A percentile compares a stretch with the other conserved stretches of the same genome.
These are phyloP conservation scores for Epicauta chinensis DNA, from an alignment of 1,140 invertebrate species.

Conservation along the genomic window DNA sequence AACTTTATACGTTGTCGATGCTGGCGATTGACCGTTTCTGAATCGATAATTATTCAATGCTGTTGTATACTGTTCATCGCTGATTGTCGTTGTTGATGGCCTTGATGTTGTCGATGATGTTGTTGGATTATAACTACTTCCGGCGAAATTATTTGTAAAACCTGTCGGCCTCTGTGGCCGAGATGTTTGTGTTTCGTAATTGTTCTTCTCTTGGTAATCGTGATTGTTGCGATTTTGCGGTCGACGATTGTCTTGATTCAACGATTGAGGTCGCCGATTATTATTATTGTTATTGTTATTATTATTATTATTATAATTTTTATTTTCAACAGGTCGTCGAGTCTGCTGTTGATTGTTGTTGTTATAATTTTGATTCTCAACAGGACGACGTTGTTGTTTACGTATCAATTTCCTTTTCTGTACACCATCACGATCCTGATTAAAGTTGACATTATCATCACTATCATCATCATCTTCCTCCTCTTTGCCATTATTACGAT, in stretches of 20 bases:
- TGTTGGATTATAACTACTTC: conserved; percentile 46
- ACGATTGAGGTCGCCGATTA: conserved; percentile 1
- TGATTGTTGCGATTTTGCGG: conserved; percentile 24
- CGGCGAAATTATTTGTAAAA: conserved; percentile 45
- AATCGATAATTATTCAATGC: conserved; percentile 30
- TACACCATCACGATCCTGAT: conserved; percentile 37
- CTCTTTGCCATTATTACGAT: conserved; percentile 52
- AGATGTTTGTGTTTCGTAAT: conserved; percentile 35
- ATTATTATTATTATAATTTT: conserved; percentile 18
- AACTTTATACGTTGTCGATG: conserved; percentile 26
- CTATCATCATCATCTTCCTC: conserved; percentile 52
- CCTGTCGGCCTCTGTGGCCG: conserved; percentile 39
- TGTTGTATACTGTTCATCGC: conserved; percentile 26
- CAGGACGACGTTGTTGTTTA: conserved; percentile 36
- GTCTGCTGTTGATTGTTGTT: conserved; percentile 20
- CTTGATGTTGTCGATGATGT: conserved; percentile 49
- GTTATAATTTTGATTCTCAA: conserved; percentile 26
- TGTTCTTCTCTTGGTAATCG: conserved; percentile 22
- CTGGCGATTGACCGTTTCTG: conserved; percentile 23
- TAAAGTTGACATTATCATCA: conserved; percentile 36
- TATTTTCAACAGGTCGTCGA: not conserved
- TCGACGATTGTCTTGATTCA: conserved; percentile 10
- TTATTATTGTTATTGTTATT: conserved; percentile 26
- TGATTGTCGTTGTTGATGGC: conserved; percentile 34
- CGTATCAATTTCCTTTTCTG: conserved; percentile 38